Conservation (phyloP, 2,888 invertebrate genomes). For the Camponotus fellah region DNA sequence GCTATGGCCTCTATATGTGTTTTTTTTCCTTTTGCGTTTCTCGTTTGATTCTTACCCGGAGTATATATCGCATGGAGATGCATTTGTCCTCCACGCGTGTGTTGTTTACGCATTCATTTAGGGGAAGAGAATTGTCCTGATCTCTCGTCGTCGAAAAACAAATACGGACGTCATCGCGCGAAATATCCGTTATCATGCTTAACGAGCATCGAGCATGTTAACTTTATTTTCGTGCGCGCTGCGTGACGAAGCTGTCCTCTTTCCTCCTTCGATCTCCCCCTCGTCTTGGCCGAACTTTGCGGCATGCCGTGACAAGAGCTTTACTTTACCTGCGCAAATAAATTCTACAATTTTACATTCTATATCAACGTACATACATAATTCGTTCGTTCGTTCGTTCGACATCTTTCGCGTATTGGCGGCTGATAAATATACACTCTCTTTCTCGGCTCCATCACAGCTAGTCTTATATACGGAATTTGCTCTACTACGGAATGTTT, state of each 20-base stretch:
- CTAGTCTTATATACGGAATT: conserved; percentile 76
- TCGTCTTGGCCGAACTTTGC: conserved; percentile 74
- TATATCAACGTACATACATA: conserved; percentile 58
- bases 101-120: conserved; percentile 3
- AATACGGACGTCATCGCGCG: conserved; percentile 26
- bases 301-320: conserved; percentile 72
- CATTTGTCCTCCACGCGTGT: conserved; percentile 33
- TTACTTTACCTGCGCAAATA: conserved; percentile 83
- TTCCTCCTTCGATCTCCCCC: conserved; percentile 69
- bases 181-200: conserved; percentile 42
- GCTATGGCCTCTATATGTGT: conserved; percentile 59
- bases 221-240: conserved; percentile 57
- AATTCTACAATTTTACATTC: conserved; percentile 80
- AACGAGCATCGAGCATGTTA: conserved; percentile 59
- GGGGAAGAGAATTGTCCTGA: conserved; percentile 48
- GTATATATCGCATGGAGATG: conserved; percentile 58
- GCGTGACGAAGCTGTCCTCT: conserved; percentile 21
- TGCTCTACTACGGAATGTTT: conserved; percentile 77
- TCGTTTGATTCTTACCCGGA: conserved; percentile 60
- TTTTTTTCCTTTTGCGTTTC: conserved; percentile 4
- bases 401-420: conserved; percentile 68
- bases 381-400: conserved; percentile 44
- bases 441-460: conserved; percentile 78
- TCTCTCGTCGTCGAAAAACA: conserved; percentile 34
- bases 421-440: conserved; percentile 67